Evolutionary conservation across 1,140 invertebrate genomes (phyloP).

Genomic region (Harpegnathos saltator): DNA sequence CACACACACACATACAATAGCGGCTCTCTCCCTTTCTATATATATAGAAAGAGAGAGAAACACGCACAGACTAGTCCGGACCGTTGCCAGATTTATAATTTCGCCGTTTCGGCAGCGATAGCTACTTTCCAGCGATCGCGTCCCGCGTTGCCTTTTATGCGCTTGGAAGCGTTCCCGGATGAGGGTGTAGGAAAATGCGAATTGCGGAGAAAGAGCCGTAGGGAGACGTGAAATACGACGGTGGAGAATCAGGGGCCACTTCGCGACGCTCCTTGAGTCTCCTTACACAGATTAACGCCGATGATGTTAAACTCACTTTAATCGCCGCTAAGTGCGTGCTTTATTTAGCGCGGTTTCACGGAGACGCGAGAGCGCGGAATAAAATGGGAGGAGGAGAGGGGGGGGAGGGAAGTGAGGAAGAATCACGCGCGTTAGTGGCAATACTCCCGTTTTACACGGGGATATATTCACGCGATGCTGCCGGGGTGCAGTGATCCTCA

Average conservation of each 20-base stretch:
- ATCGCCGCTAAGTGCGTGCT: slow-evolving; percentile 31
- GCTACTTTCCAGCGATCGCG: slow-evolving; percentile 61
- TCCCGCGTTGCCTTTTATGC: slow-evolving; percentile 57
- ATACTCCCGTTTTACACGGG: slow-evolving; percentile 20
- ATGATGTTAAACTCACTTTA: slow-evolving; percentile 49
- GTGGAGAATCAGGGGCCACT: slow-evolving; percentile 44
- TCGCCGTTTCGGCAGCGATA: slow-evolving; percentile 52
- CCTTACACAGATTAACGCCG: slow-evolving; percentile 44
- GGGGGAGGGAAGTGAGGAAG: neutral
- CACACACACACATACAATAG: too few species aligned
- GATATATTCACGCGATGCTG: neutral
- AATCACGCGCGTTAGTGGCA: neutral
- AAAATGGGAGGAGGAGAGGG: neutral
- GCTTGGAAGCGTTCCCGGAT: slow-evolving; percentile 52
- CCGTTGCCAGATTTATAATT: slow-evolving; percentile 62
- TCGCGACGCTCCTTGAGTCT: slow-evolving; percentile 32
- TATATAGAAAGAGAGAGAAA: neutral
- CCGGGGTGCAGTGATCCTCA: neutral
- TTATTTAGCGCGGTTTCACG: slow-evolving; percentile 35
- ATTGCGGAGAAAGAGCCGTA: slow-evolving; percentile 5
- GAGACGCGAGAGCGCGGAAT: slow-evolving; percentile 33
- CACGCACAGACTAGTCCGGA: slow-evolving; percentile 6
- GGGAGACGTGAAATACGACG: slow-evolving; percentile 46
- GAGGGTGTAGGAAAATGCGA: slow-evolving; percentile 43
- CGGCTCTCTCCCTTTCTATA: neutral